Percentiles rank a stretch among this genome's conserved stretches.
Evolutionary conservation across 2,888 invertebrate genomes (phyloP).

Genomic region (Opisthograptis luteolata): DNA sequence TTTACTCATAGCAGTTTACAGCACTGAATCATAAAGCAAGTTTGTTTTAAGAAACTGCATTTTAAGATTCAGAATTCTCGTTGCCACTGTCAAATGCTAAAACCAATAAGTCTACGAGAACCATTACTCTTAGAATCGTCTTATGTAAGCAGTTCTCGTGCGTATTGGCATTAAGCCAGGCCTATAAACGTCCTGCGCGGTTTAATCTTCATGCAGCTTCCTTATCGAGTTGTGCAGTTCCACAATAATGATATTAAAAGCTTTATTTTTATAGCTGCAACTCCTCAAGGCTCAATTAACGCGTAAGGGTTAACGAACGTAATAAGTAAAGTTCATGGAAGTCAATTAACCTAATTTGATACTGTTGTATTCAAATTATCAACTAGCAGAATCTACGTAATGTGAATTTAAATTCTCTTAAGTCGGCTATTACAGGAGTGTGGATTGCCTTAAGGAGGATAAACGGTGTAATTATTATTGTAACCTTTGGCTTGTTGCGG

Average conservation of each 20-base stretch:
- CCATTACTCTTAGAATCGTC: constrained; percentile 38
- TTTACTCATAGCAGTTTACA: too few relatives aligned
- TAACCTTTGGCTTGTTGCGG: not conserved
- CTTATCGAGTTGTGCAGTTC: constrained; percentile 45
- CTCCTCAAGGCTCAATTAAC: constrained; percentile 13
- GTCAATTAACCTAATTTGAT: constrained; percentile 45
- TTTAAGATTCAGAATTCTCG: not conserved
- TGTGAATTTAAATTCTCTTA: not conserved
- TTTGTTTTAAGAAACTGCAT: not conserved
- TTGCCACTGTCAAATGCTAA: constrained; percentile 4
- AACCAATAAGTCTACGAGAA: constrained; percentile 16
- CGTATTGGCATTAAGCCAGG: constrained; percentile 66
- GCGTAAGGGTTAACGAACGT: constrained; percentile 35
- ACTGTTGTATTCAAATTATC: constrained; percentile 31
- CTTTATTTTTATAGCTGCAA: constrained; percentile 5
- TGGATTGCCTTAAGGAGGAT: not conserved
- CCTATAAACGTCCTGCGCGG: constrained; percentile 63
- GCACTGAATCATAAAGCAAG: constrained; percentile 22
- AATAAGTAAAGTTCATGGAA: constrained; percentile 51
- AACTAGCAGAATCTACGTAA: constrained; percentile 8
- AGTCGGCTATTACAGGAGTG: not conserved
- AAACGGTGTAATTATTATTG: constrained; percentile 6
- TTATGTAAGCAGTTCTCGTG: constrained; percentile 56
- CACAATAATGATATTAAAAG: constrained; percentile 5
- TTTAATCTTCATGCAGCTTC: constrained; percentile 56